Evolutionary conservation across 2,888 invertebrate species (phyloP).

Genomic region (Bedellia somnulentella): DNA sequence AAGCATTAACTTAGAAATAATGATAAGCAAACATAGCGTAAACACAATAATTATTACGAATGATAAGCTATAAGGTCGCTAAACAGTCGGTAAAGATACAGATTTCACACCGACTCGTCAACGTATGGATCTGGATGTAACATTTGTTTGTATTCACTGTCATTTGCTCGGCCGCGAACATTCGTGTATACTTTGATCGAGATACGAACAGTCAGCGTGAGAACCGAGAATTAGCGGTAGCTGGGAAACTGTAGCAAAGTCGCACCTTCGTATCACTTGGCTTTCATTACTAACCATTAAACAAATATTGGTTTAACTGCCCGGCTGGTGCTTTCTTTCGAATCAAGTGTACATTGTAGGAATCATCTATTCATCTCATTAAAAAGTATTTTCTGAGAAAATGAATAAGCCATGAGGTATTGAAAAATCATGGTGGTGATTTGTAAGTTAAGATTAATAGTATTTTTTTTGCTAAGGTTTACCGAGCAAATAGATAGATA

Average conservation of each 20-base stretch:
- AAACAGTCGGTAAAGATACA: slow-evolving; percentile 60
- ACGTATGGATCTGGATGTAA: slow-evolving; percentile 57
- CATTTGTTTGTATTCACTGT: slow-evolving; percentile 47
- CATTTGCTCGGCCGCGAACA: slow-evolving; percentile 52
- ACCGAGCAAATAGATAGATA: too few relatives aligned
- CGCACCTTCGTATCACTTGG: slow-evolving; percentile 30
- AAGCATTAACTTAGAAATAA: slow-evolving; percentile 35
- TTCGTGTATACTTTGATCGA: too few relatives aligned
- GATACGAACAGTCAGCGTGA: too few relatives aligned
- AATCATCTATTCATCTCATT: too few relatives aligned
- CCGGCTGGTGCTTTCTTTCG: too few relatives aligned
- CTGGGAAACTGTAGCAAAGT: slow-evolving; percentile 36
- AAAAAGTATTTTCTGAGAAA: too few relatives aligned
- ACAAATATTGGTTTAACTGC: slow-evolving; percentile 6
- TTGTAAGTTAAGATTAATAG: too few relatives aligned
- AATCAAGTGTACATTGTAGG: too few relatives aligned
- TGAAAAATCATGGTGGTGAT: too few relatives aligned
- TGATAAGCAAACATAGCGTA: slow-evolving; percentile 45
- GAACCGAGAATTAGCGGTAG: slow-evolving; percentile 47
- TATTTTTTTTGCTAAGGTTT: too few relatives aligned
- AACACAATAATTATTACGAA: slow-evolving; percentile 61
- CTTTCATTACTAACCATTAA: slow-evolving; percentile 2
- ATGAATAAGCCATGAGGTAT: too few relatives aligned
- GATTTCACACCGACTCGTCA: slow-evolving; percentile 59
- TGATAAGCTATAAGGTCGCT: slow-evolving; percentile 55